A percentile compares a stretch with the other conserved stretches of the same genome.
phyloP scores from a whole-genome alignment of 2,797 vertebrate species.

The Gymnodraco acuticeps region DNA sequence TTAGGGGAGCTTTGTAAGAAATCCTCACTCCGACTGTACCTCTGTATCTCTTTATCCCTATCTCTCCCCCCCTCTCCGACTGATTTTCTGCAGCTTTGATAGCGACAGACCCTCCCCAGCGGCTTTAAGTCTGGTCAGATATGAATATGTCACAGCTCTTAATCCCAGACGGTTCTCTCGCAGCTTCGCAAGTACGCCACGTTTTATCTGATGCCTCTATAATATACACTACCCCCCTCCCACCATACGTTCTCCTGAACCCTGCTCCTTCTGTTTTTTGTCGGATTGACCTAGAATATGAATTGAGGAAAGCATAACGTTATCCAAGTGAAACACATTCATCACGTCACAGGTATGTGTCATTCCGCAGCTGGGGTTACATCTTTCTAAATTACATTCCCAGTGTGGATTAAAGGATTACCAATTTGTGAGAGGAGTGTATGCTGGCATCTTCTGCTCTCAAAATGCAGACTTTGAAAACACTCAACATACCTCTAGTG shows the following conservation, averaged over 20 bases:
- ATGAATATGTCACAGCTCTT: conserved; percentile 85
- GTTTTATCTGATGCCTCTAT: conserved; percentile 62
- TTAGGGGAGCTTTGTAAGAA: conserved; percentile 82
- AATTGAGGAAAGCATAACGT: conserved; percentile 23
- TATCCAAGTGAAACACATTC: conserved; percentile 39
- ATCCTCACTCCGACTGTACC: conserved; percentile 68
- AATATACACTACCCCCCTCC: not conserved
- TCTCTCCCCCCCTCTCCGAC: conserved; percentile 65
- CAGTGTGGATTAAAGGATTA: conserved; percentile 60
- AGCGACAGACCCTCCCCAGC: conserved; percentile 81
- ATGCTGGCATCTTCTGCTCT: conserved; percentile 9
- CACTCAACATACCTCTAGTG: not conserved
- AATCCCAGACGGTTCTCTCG: conserved; percentile 78
- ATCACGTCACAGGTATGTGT: conserved; percentile 35
- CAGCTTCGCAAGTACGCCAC: conserved; percentile 52
- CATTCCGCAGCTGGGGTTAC: conserved; percentile 11
- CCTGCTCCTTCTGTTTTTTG: conserved; percentile 38
- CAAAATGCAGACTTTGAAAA: conserved; percentile 17
- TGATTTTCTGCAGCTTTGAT: conserved; percentile 85
- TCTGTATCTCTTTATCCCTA: conserved; percentile 74
- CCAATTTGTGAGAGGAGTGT: conserved; percentile 24
- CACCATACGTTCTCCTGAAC: conserved; percentile 22
- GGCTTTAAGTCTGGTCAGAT: conserved; percentile 84
- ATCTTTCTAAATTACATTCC: conserved; percentile 33
- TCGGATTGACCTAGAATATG: conserved; percentile 53